phyloP scores from a whole-genome alignment of 37 sponge, comb jelly and placozoan species.

The Chondrilla cf. caribensis region DNA sequence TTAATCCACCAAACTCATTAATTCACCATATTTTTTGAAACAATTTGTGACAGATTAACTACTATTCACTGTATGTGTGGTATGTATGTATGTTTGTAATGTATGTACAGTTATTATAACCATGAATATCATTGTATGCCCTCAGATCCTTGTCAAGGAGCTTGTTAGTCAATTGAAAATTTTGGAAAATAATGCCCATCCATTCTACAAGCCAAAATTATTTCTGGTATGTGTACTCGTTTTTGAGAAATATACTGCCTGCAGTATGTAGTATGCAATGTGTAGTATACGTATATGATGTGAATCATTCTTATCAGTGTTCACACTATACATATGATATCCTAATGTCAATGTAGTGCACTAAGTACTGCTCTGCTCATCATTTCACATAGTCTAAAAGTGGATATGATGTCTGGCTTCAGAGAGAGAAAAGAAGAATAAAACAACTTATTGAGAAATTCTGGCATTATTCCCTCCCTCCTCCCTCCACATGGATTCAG shows the following conservation, averaged over 20 bases:
- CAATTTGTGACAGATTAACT: too few relatives aligned
- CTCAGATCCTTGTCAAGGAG: slow-evolving; percentile 68
- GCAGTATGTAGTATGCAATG: background rate
- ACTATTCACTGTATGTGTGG: too few relatives aligned
- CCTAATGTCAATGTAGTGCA: too few relatives aligned
- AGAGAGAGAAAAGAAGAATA: slow-evolving; percentile 67
- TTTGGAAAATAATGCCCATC: slow-evolving; percentile 80
- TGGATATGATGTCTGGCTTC: slow-evolving; percentile 81
- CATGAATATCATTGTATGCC: background rate
- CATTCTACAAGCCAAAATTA: slow-evolving; percentile 68
- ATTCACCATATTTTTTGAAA: too few relatives aligned
- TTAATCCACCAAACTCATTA: too few relatives aligned
- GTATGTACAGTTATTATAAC: background rate
- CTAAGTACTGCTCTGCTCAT: too few relatives aligned
- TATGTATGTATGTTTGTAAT: background rate
- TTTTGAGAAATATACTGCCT: background rate
- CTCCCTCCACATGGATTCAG: slow-evolving; percentile 45
- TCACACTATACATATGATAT: too few relatives aligned
- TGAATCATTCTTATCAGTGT: background rate
- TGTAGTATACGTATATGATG: background rate
- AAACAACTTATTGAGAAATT: slow-evolving; percentile 63
- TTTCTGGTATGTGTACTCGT: slow-evolving; percentile 53
- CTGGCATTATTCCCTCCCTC: slow-evolving; percentile 78
- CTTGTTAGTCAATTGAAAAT: slow-evolving; percentile 60
- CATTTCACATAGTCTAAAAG: slow-evolving; percentile 48